These are phyloP conservation scores for Myiagra hebetior DNA, from an alignment of 2,113 vertebrate genomes.

Conservation along the genomic window DNA sequence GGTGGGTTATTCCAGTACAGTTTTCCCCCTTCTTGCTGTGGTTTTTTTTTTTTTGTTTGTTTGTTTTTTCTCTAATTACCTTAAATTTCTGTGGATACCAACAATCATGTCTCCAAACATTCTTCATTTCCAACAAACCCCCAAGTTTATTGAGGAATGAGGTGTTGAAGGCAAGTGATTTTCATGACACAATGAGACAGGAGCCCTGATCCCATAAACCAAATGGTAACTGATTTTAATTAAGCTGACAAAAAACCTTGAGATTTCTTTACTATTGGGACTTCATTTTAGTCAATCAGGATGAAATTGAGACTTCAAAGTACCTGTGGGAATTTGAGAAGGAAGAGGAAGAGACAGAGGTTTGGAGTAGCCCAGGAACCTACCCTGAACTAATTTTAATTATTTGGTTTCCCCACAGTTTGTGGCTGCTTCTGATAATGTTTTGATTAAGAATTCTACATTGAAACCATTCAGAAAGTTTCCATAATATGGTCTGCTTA, in stretches of 20 bases:
- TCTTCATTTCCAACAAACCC: background rate
- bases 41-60: background rate
- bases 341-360: background rate
- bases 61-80: background rate
- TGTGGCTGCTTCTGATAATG: fast-evolving
- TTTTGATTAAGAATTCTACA: background rate
- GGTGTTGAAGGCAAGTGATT: background rate
- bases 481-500: fast-evolving
- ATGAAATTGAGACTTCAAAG: background rate
- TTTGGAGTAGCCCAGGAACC: background rate
- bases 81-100: background rate
- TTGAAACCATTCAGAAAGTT: background rate
- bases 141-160: background rate
- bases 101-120: background rate
- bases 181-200: background rate
- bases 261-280: background rate
- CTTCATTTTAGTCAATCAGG: background rate
- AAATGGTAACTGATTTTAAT: background rate
- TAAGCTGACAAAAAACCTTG: background rate
- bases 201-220: background rate
- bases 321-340: background rate
- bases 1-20: background rate
- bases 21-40: fast-evolving
- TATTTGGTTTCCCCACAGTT: background rate
- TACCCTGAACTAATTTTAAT: background rate